A percentile compares a stretch with the other conserved stretches of the same genome.
phyloP scores from a whole-genome alignment of 1,140 invertebrate species.

The Anagrus nilaparvatae region DNA sequence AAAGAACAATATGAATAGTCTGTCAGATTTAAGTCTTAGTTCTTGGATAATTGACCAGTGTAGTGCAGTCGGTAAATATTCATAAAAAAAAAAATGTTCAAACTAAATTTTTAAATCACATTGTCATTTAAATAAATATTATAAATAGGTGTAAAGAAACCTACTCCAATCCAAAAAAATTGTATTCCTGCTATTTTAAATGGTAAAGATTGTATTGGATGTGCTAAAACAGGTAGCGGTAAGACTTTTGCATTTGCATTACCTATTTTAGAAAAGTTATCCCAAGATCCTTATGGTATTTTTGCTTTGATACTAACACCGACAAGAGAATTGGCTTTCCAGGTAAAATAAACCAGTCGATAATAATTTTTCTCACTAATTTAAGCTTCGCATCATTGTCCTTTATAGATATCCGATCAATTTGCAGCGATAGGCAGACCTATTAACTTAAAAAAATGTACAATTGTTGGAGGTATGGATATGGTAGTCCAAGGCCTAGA shows the following conservation, averaged over 20 bases:
- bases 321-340: slow-evolving; percentile 88
- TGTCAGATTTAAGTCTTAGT: slow-evolving; percentile 32
- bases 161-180: slow-evolving; percentile 76
- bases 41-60: slow-evolving; percentile 36
- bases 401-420: slow-evolving; percentile 78
- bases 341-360: slow-evolving; percentile 36
- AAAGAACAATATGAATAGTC: no score
- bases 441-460: slow-evolving; percentile 68
- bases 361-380: background rate
- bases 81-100: background rate
- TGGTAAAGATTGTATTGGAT: slow-evolving; percentile 85
- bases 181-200: slow-evolving; percentile 73
- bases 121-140: slow-evolving; percentile 11
- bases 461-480: slow-evolving; percentile 89
- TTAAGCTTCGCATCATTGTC: background rate
- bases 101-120: background rate
- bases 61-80: slow-evolving; percentile 30
- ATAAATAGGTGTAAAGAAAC: slow-evolving; percentile 58
- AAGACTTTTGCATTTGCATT: slow-evolving; percentile 96
- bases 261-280: slow-evolving; percentile 85
- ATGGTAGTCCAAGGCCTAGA: slow-evolving; percentile 83
- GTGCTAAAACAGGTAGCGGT: slow-evolving; percentile 94
- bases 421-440: slow-evolving; percentile 81
- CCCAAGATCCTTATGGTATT: slow-evolving; percentile 87
- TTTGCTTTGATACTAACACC: slow-evolving; percentile 93